Evolutionary conservation across 2,888 invertebrate species (phyloP), one percentile per base, ranked within the genome.

Genomic region (Capitulum mitella): DNA sequence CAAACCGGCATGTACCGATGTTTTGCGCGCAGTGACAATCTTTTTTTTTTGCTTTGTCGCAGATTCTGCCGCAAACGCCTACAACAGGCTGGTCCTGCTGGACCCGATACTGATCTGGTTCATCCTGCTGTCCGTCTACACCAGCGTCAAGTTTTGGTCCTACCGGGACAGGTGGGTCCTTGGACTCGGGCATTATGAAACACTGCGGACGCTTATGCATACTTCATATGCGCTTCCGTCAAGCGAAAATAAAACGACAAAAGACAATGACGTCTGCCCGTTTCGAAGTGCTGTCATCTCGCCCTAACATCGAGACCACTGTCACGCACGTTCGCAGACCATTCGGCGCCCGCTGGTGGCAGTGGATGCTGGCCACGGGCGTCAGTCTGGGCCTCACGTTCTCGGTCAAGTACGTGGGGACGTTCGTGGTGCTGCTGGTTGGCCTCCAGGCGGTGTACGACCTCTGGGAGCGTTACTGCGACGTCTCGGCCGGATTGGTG

Each of bases 391-490:
- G 81, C 19, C 46, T 78, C 10, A 80, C 81, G 48, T 74, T 80
- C 29, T 79, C 81, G 51, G 80, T 81, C 77, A 82, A 82, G 78
- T 82, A 82, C 75, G 80, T 82, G n/a, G 82, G 82, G 6, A 80
- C 78, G 48, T 82, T 82, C 74, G 81, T 81, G 10, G 80, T 81
- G 29, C 40, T n/a, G 14, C 79, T 77, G 43, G 80, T 82, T 5
- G 82, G 82, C 16, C 32, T 80, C 19, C 81, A 80, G 70, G 81
- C 81, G 10, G 80, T 79, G 19, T 79, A 79, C 58, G 80, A 82
- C n/a, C 80, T 82, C 58, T 79, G 51, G 77, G 48, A 43, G 75
- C 76, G 79, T 43, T 78, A 77, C 64, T 58, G 76, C 10, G 76
- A 80, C 77, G 34, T 58, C 29, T n/a, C 29, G 1, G 29, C 40